phyloP scores from a whole-genome alignment of 2,888 invertebrate genomes.

The Polymixis lichenea region DNA sequence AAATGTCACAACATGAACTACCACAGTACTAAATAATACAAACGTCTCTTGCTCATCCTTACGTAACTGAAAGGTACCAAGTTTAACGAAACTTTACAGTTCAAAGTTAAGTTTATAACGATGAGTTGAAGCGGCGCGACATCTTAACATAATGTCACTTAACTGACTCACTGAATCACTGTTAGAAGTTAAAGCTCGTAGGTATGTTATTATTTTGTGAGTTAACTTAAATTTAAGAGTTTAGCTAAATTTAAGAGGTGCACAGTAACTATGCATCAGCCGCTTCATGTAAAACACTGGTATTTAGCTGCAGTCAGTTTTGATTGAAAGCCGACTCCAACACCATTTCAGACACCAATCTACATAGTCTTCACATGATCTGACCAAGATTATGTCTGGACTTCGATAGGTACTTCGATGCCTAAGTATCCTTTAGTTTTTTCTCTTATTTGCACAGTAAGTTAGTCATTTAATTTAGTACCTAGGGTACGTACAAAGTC shows the following conservation, averaged over 20 bases:
- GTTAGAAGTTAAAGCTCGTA: constrained; percentile 15
- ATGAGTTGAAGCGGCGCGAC: constrained; percentile 13
- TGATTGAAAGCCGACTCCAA: background rate
- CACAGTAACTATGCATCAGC: too few relatives aligned
- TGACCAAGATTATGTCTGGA: too few relatives aligned
- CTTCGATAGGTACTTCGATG: too few relatives aligned
- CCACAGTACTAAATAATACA: constrained; percentile 1
- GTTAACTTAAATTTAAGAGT: background rate
- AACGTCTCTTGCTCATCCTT: constrained; percentile 11
- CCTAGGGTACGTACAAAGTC: too few relatives aligned
- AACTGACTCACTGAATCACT: constrained; percentile 49
- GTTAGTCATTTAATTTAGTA: too few relatives aligned
- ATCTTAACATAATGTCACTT: constrained; percentile 32
- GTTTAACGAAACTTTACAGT: constrained; percentile 22
- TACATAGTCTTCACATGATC: too few relatives aligned
- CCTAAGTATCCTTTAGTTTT: too few relatives aligned
- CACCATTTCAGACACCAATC: too few relatives aligned
- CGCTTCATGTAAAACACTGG: background rate
- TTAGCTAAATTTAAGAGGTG: background rate
- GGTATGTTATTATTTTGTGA: constrained; percentile 14
- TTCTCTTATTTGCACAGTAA: too few relatives aligned
- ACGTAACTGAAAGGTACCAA: constrained; percentile 7
- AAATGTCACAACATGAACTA: background rate
- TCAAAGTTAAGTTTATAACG: constrained; percentile 33
- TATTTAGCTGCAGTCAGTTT: background rate